These are phyloP conservation scores for Salminus brasiliensis DNA, from an alignment of 2,113 vertebrate species.

Conservation along the genomic window DNA sequence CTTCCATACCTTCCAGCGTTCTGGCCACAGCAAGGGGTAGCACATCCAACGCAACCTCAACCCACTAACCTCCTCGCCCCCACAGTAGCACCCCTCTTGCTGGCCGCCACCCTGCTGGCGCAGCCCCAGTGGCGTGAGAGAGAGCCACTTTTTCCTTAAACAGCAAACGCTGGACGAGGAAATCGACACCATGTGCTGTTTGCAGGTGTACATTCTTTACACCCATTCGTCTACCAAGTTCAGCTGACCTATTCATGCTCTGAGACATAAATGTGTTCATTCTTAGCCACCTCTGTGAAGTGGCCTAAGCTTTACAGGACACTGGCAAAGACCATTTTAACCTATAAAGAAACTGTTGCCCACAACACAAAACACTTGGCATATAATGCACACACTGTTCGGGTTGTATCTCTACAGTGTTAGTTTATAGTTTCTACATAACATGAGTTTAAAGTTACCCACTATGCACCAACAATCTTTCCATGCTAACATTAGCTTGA, in stretches of 20 bases:
- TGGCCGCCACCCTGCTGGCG: not conserved
- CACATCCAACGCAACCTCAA: not conserved
- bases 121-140: slow-evolving; percentile 17
- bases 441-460: too few relatives aligned
- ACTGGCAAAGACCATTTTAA: too few relatives aligned
- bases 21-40: not conserved
- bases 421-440: too few relatives aligned
- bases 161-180: not conserved
- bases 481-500: too few relatives aligned
- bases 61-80: not conserved
- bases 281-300: too few relatives aligned
- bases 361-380: too few relatives aligned
- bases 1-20: slow-evolving; percentile 8
- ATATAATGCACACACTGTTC: too few relatives aligned
- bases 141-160: not conserved
- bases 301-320: too few relatives aligned
- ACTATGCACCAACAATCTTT: too few relatives aligned
- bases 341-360: too few relatives aligned
- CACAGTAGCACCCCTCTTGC: not conserved
- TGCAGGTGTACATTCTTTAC: slow-evolving; percentile 36
- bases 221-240: not conserved
- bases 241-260: not conserved
- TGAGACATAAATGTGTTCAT: too few relatives aligned
- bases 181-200: slow-evolving; percentile 15
- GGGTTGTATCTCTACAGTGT: too few relatives aligned